Conservation (phyloP, 2,888 invertebrate genomes). For the Hydroisotoma schaefferi region DNA sequence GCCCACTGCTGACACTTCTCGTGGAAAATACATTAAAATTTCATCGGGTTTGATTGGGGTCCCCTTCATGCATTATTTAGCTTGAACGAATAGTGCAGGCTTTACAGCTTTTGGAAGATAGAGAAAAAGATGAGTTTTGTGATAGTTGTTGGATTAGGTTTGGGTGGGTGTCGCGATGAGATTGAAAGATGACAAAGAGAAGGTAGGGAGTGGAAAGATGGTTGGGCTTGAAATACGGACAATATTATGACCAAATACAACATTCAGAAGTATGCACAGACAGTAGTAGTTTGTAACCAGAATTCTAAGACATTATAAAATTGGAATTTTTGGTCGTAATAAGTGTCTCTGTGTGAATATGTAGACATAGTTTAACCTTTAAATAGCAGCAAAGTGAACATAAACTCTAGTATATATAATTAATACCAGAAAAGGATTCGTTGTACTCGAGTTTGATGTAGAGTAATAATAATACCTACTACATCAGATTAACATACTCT, state of each 20-base stretch:
- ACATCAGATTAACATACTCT: conserved; percentile 3
- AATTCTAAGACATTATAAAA: conserved; percentile 14
- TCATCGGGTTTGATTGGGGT: too few species aligned
- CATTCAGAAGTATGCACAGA: conserved; percentile 14
- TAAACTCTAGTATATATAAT: conserved; percentile 13
- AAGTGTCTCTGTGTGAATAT: conserved; percentile 2
- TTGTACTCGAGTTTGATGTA: conserved; percentile 43
- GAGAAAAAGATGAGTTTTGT: not conserved
- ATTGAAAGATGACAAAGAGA: conserved; percentile 6
- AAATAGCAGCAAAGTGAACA: conserved; percentile 2
- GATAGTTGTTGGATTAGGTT: not conserved
- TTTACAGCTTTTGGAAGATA: too few species aligned
- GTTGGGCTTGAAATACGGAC: conserved; percentile 15
- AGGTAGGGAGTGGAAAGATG: not conserved
- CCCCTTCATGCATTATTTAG: too few species aligned
- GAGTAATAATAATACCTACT: too few species aligned
- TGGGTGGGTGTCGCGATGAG: not conserved
- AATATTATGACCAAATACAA: conserved; percentile 13
- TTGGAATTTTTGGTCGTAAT: conserved; percentile 13
- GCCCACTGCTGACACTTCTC: too few species aligned
- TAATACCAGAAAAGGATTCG: conserved; percentile 35
- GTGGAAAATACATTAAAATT: too few species aligned
- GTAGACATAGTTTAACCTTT: conserved; percentile 1
- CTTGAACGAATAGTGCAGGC: too few species aligned
- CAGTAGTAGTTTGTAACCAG: not conserved